Base-by-base conservation (phyloP, 2,888 invertebrate genomes). In the Cyrtodaria siliqua region DNA sequence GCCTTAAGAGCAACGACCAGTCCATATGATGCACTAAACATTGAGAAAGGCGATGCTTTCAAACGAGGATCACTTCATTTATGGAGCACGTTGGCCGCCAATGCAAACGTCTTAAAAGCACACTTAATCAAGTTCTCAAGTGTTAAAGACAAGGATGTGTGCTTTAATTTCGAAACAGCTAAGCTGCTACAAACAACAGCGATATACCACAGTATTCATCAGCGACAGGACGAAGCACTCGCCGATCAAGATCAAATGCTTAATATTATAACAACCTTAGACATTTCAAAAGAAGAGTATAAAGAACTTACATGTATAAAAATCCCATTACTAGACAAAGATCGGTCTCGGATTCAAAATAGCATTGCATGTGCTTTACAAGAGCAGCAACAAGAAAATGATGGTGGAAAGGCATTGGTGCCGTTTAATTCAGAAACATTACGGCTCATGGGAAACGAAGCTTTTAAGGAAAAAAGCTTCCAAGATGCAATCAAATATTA, bases 191-290 rank as follows among this genome's bases (percentile, higher is more conserved):
- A 33, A 18, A 33, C 33, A 33, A 33, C 33, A 33, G 33, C 33
- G 12, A 12, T 78, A 1, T 73, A 63, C 38, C 72, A 78, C 49
- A 72, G 78, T 24, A 14, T 78, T 2, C 44, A 57, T 53, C 69
- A 69, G 23, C 24, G 69, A 14, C 78, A 78, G 47, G 69, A 69
- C 16, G 62, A 73, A 27, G 78, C 78, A 1, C 49, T 73, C 16
- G 50, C 57, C 0, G 57, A 49, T 8, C 78, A 78, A 62, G 60
- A 56, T 9, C 61, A 73, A 40, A 53, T 78, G 60, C 61, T 78
- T 2, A 23, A 24, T 18, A 57, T 78, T 0, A 38, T 78, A n/a
- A 4, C 61, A 26, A 27, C 57, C 8, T 52, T 63, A 12, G 49
- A 69, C 3, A 8, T 78, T 20, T 23, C 72, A 29, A 33, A 42